Evolutionary conservation across 2,113 vertebrate genomes (phyloP).

Genomic region (Caretta caretta): DNA sequence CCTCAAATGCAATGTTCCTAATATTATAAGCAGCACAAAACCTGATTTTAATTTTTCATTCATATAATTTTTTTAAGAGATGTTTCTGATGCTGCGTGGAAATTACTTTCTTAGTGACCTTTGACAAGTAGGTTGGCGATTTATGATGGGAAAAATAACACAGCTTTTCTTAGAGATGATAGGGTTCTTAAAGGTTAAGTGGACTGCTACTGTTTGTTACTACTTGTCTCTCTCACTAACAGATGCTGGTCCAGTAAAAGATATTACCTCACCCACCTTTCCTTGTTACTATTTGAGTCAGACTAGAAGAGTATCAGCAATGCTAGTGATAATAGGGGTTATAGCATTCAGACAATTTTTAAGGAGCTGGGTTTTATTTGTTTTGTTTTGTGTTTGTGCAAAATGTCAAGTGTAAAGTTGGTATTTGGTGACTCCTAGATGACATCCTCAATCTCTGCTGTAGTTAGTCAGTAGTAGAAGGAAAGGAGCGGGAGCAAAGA

Average conservation of each 20-base stretch:
- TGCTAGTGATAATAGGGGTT: slow-evolving; percentile 2
- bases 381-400: neutral
- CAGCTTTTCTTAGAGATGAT: slow-evolving; percentile 38
- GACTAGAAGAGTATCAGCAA: slow-evolving; percentile 35
- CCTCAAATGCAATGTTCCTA: neutral
- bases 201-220: slow-evolving; percentile 50
- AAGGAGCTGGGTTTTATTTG: neutral
- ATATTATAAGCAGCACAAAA: neutral
- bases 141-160: neutral
- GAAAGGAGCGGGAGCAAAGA: slow-evolving; percentile 32
- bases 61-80: neutral
- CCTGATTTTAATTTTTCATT: neutral
- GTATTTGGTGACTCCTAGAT: neutral
- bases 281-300: slow-evolving; percentile 57
- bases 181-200: slow-evolving; percentile 12
- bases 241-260: no score
- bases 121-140: neutral
- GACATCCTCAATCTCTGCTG: slow-evolving; percentile 23
- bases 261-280: no score
- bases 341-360: slow-evolving; percentile 26
- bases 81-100: slow-evolving; percentile 33
- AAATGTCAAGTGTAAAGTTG: slow-evolving; percentile 59
- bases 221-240: no score
- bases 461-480: slow-evolving; percentile 10
- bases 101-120: slow-evolving; percentile 27